phyloP scores from a whole-genome alignment of 1,140 invertebrate species.

The Chionoecetes opilio region DNA sequence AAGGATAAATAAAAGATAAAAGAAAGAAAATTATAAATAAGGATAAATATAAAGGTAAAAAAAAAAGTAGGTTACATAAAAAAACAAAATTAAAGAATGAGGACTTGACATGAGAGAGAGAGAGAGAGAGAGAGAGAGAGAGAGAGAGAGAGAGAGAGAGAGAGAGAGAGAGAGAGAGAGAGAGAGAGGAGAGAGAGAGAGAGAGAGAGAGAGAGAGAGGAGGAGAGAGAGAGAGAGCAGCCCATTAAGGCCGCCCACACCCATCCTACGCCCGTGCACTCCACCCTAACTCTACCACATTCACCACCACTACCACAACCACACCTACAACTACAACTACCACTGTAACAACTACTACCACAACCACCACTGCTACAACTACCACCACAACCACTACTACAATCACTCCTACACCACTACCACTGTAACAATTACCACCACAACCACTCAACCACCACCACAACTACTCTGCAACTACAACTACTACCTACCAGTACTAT shows the following conservation, averaged over 20 bases:
- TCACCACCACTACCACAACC: background rate
- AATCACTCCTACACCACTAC: background rate
- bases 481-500: background rate
- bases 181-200: slow-evolving; percentile 48
- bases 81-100: too few relatives aligned
- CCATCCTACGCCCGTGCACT: background rate
- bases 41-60: too few relatives aligned
- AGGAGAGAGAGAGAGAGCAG: background rate
- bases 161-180: slow-evolving; percentile 53
- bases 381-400: background rate
- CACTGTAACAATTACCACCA: background rate
- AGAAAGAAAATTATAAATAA: too few relatives aligned
- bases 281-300: background rate
- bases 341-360: background rate
- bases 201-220: slow-evolving; percentile 43
- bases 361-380: background rate
- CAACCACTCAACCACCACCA: background rate
- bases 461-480: background rate
- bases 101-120: too few relatives aligned
- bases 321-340: too few relatives aligned
- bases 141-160: slow-evolving; percentile 42
- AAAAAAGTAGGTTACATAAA: too few relatives aligned
- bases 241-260: background rate
- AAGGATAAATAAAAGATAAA: too few relatives aligned
- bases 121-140: slow-evolving; percentile 43